These are phyloP conservation scores for Netelia virgata DNA, from an alignment of 2,888 invertebrate species.

Conservation along the genomic window DNA sequence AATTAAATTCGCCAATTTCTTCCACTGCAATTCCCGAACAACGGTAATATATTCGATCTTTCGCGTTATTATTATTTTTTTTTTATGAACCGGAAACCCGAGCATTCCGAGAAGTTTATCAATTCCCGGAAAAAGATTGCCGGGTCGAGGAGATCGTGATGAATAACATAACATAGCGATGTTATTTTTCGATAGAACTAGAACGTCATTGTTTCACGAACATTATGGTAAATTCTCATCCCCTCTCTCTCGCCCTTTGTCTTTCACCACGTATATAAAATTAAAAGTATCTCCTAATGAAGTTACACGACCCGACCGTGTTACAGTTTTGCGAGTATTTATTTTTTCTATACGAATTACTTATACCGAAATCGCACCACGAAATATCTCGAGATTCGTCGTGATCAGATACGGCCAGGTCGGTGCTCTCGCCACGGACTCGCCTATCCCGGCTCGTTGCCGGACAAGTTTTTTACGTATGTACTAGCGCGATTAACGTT, in stretches of 20 bases:
- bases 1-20: too few species aligned
- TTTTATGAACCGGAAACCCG: too few species aligned
- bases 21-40: too few species aligned
- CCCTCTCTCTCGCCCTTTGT: not conserved
- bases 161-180: too few species aligned
- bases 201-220: too few species aligned
- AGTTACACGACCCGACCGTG: not conserved
- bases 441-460: slow-evolving; percentile 45
- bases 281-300: not conserved
- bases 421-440: slow-evolving; percentile 28
- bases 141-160: too few species aligned
- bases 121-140: too few species aligned
- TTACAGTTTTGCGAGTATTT: slow-evolving; percentile 48
- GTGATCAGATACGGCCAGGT: slow-evolving; percentile 32
- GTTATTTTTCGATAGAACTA: too few species aligned
- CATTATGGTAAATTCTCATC: too few species aligned
- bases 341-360: not conserved
- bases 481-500: slow-evolving; percentile 59
- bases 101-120: too few species aligned
- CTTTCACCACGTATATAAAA: not conserved
- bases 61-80: too few species aligned
- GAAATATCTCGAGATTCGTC: slow-evolving; percentile 50
- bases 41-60: too few species aligned
- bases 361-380: slow-evolving; percentile 7
- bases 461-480: slow-evolving; percentile 39